These are phyloP conservation scores for Syrmaticus mikado DNA, from an alignment of 2,113 vertebrate species.

Conservation along the genomic window DNA sequence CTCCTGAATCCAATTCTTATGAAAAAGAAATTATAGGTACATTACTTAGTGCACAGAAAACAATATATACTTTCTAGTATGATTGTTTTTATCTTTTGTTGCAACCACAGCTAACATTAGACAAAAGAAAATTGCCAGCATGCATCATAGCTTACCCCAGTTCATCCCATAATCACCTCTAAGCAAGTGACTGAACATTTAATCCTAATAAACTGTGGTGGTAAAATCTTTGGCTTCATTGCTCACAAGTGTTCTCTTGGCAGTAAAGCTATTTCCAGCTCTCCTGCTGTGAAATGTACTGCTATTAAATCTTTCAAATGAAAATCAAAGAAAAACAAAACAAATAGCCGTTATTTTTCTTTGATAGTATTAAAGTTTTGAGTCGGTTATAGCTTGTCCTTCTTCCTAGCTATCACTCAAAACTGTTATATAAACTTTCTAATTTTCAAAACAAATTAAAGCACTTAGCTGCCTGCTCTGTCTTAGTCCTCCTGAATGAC, in stretches of 20 bases:
- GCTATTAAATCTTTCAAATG: background rate
- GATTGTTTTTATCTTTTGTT: background rate
- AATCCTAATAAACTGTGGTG: slow-evolving; percentile 18
- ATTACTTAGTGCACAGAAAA: background rate
- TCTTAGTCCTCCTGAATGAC: background rate
- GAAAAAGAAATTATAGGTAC: background rate
- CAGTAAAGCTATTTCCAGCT: slow-evolving; percentile 5
- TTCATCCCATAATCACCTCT: slow-evolving; percentile 20
- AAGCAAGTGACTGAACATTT: slow-evolving; percentile 7
- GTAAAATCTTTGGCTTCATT: slow-evolving; percentile 35
- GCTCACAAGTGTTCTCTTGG: background rate
- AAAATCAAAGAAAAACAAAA: background rate
- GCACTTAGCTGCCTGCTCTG: background rate
- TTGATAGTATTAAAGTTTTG: background rate
- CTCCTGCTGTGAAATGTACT: slow-evolving; percentile 14
- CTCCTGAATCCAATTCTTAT: background rate
- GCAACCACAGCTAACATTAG: background rate
- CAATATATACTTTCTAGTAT: background rate
- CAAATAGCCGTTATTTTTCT: rapidly evolving
- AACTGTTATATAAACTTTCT: background rate
- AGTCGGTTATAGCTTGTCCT: background rate
- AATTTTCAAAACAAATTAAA: background rate
- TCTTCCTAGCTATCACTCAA: background rate
- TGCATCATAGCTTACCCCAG: background rate
- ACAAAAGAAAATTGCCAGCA: slow-evolving; percentile 14